Percentiles rank a stretch among this genome's conserved stretches.
These are phyloP conservation scores for Polyploca ridens DNA, from an alignment of 2,888 invertebrate species.

Conservation along the genomic window DNA sequence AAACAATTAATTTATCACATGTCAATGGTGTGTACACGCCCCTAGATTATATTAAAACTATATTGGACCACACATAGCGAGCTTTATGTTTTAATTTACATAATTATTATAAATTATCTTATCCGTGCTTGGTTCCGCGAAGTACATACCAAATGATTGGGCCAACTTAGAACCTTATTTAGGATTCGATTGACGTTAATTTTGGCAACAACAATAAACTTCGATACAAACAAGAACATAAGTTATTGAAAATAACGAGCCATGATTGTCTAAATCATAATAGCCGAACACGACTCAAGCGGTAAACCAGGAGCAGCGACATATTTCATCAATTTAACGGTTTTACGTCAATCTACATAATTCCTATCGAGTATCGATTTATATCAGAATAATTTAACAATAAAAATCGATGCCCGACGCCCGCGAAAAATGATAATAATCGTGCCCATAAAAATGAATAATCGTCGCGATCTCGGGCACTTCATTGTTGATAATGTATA, in stretches of 20 bases:
- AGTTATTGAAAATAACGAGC: neutral
- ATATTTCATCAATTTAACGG: conserved; percentile 14
- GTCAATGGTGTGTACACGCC: conserved; percentile 24
- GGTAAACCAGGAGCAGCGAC: conserved; percentile 7
- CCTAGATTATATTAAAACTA: conserved; percentile 28
- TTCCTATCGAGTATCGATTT: conserved; percentile 19
- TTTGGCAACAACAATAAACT: neutral
- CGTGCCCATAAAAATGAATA: conserved; percentile 35
- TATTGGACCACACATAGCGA: conserved; percentile 35
- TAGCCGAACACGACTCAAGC: neutral
- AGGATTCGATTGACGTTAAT: neutral
- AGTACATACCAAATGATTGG: neutral
- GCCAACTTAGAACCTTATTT: neutral
- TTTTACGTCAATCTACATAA: conserved; percentile 15
- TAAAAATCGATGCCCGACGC: conserved; percentile 21
- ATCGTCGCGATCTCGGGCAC: conserved; percentile 22
- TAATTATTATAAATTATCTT: conserved; percentile 11
- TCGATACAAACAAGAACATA: neutral
- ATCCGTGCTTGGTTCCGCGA: neutral
- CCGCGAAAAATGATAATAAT: conserved; percentile 19
- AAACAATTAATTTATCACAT: conserved; percentile 10
- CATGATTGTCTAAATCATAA: neutral
- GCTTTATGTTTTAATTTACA: conserved; percentile 3
- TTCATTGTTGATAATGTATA: conserved; percentile 29
- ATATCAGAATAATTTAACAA: conserved; percentile 23